Base-by-base conservation (phyloP, 2,888 invertebrate genomes). In the Drosophila barbarae region DNA sequence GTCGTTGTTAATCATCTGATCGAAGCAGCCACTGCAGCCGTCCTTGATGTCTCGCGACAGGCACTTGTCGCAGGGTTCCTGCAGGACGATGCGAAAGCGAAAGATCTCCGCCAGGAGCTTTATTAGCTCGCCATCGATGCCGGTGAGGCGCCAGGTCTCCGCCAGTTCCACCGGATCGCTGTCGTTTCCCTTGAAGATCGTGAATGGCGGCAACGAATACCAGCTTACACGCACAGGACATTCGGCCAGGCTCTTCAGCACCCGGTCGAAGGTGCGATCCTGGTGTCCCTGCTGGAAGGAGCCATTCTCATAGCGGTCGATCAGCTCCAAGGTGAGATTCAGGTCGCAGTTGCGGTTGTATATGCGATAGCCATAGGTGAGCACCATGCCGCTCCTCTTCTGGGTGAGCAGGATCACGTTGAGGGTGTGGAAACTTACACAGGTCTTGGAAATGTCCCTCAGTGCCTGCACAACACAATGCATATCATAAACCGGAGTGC, bases 121-220 rank as follows among this genome's bases (percentile, higher is more conserved):
- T 4, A 89, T 63, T 7, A 88, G 53, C 5, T 79, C 77, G 0
- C 87, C 88, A 34, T 89, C 89, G 30, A 88, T 70, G 2, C 89
- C 88, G 1, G 49, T 56, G 0, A 88, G 64, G 0, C 79, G 81
- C 15, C 60, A 44, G n/a, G 26, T 60, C 38, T 79, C 51, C 2
- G 18, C 35, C 0, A 46, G 54, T 8, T 80, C 68, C 5, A 61
- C 65, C 1, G 74, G 58, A 59, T 84, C 76, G 0, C 38, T 36
- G 0, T 4, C 12, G 44, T 88, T 70, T 0, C 89, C 88, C 0
- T 58, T 1, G 39, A 88, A 88, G 7, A 38, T 66, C 12, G 86
- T 49, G 13, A 83, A 67, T 0, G 88, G 88, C 9, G 73, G 65
- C 30, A 76, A 1, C 0, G 69, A 56, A 18, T 74, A 74, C 57